Percentiles rank a stretch among this genome's conserved stretches.
phyloP scores from a whole-genome alignment of 2,797 vertebrate genomes.

The Intellagama lesueurii region DNA sequence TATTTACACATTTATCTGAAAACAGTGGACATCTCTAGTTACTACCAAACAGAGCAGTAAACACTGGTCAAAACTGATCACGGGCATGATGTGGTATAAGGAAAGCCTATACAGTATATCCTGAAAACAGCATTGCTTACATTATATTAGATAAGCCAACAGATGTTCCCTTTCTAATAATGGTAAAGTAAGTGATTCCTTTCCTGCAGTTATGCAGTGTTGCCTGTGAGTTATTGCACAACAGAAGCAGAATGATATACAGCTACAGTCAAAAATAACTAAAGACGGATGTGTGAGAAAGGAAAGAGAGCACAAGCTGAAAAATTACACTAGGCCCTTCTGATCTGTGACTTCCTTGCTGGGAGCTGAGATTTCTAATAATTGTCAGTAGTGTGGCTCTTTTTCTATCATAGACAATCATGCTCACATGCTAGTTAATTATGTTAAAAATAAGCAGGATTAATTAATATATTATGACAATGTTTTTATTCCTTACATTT shows the following conservation, averaged over 20 bases:
- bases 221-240: constrained; percentile 47
- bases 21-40: too few species aligned
- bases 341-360: neutral
- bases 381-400: neutral
- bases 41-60: neutral
- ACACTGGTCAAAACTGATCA: neutral
- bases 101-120: neutral
- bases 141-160: constrained; percentile 14
- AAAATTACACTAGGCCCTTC: constrained; percentile 39
- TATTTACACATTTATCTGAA: too few species aligned
- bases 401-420: constrained; percentile 23
- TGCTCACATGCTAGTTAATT: too few species aligned
- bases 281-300: constrained; percentile 1
- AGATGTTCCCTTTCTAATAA: constrained; percentile 50
- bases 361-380: neutral
- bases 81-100: neutral
- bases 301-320: constrained; percentile 16
- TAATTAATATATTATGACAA: neutral
- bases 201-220: constrained; percentile 27
- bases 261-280: constrained; percentile 38
- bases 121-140: neutral
- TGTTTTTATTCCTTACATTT: neutral
- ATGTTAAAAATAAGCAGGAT: neutral
- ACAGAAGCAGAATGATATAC: constrained; percentile 51
- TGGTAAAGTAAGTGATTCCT: constrained; percentile 44